Conservation (phyloP, 2,888 invertebrate genomes). For the Habroteleia sp. region DNA sequence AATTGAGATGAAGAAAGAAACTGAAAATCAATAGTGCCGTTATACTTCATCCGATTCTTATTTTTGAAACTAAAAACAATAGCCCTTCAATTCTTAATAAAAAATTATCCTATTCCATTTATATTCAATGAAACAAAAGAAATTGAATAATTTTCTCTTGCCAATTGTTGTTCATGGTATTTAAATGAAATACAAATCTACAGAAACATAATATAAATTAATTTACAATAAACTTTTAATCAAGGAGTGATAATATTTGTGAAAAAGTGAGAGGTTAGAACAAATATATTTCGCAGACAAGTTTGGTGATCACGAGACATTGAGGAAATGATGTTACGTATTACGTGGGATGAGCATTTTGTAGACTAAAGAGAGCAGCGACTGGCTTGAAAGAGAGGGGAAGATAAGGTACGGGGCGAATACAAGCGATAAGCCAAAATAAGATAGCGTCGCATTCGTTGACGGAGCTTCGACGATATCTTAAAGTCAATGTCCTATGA, state of each 20-base stretch:
- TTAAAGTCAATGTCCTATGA: slow-evolving; percentile 81
- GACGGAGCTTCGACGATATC: slow-evolving; percentile 77
- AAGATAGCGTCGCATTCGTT: slow-evolving; percentile 74
- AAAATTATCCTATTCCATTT: too few relatives aligned
- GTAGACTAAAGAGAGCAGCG: slow-evolving; percentile 63
- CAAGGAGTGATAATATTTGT: too few relatives aligned
- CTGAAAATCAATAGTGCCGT: slow-evolving; percentile 20
- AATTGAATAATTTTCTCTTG: too few relatives aligned
- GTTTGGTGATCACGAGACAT: slow-evolving; percentile 23
- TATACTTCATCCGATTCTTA: background rate
- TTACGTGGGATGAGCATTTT: slow-evolving; percentile 63
- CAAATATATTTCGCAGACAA: slow-evolving; percentile 3
- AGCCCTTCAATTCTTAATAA: too few relatives aligned
- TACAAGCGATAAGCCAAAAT: slow-evolving; percentile 78
- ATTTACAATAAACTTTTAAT: too few relatives aligned
- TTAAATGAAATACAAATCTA: too few relatives aligned
- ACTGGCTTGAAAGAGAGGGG: slow-evolving; percentile 66
- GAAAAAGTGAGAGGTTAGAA: too few relatives aligned
- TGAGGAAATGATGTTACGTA: slow-evolving; percentile 36
- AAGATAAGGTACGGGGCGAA: slow-evolving; percentile 76
- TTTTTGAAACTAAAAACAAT: background rate
- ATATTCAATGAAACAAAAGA: too few relatives aligned
- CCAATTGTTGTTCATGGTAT: too few relatives aligned
- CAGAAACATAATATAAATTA: too few relatives aligned
- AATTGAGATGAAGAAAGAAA: slow-evolving; percentile 21